Base-by-base conservation (phyloP, 2,797 vertebrate genomes). In the Leucoraja ocellata region DNA sequence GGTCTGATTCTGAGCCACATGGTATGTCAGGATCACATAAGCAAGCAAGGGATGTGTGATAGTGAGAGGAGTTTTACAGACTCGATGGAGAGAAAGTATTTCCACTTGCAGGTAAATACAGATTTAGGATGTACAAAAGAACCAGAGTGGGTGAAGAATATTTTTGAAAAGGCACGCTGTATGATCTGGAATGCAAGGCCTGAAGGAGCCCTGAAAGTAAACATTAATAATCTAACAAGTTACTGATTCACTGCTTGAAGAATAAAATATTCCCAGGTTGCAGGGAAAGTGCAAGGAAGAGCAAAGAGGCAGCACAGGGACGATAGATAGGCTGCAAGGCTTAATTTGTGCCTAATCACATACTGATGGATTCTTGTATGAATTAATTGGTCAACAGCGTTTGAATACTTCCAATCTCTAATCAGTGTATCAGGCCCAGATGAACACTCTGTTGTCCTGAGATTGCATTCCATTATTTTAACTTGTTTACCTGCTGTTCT, bases 401-500 rank as follows among this genome's bases (percentile, higher is more conserved):
- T 88, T 5, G 32, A 88, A 5, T 6, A 9, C 5, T 36, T 32
- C 6, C 16, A 58, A 10, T 83, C 46, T 28, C 28, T 32, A 16
- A 36, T 5, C 1, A n/a, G 58, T 86, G 14, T 7, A 63, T 18
- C 28, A 1, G 23, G 28, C 65, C 46, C 3, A 28, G 21, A 32
- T 28, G 23, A 25, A 28, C 25, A 10, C 54, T 84, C 23, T 1
- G 54, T 84, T 84, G 28, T 84, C 11, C 81, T 13, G 25, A 23
- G 25, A 61, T 61, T 84, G 13, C 25, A 84, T 94, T 94, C 94
- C 3, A 94, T 32, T 71, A 93, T 90, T 0, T 0, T 39, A 73
- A 58, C 68, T 0, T 94, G 74, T 78, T 93, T 79, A 16, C 16
- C 13, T 93, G 81, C 28, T 94, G 93, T 80, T 93, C 94, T 93